Conservation (phyloP, 1,140 invertebrate species). For the Varroa destructor region DNA sequence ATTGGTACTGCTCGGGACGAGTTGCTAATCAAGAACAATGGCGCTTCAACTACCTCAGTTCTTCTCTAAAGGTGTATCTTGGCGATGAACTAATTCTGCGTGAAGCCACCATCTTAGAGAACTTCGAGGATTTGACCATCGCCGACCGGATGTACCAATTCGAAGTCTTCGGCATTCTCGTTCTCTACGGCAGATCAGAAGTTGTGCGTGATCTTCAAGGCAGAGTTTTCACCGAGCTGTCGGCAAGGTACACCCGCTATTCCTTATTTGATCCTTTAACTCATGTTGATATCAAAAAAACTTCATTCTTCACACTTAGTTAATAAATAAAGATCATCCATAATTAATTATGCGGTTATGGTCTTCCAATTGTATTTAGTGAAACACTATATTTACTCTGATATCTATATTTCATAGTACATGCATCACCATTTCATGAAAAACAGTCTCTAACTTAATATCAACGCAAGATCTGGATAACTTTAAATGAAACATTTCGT, state of each 20-base stretch:
- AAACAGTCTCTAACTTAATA: no score
- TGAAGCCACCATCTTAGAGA: neutral
- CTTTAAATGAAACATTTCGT: no score
- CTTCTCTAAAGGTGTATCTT: neutral
- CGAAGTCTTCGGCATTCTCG: neutral
- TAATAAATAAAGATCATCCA: no score
- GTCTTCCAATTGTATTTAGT: no score
- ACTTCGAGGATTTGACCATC: conserved; percentile 2
- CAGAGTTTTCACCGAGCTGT: neutral
- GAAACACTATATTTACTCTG: no score
- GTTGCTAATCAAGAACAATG: conserved; percentile 22
- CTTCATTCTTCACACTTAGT: no score
- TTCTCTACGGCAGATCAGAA: neutral
- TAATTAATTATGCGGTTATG: no score
- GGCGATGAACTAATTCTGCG: conserved; percentile 1
- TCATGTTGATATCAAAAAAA: no score
- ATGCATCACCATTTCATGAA: no score
- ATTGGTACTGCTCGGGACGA: conserved; percentile 10
- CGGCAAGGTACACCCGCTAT: neutral
- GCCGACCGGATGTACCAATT: neutral
- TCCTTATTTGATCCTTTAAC: no score
- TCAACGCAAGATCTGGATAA: no score
- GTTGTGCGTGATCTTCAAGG: neutral
- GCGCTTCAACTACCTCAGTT: neutral
- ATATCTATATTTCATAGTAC: no score